Base-by-base conservation (phyloP, 2,888 invertebrate species). In the Xestia sexstrigata region DNA sequence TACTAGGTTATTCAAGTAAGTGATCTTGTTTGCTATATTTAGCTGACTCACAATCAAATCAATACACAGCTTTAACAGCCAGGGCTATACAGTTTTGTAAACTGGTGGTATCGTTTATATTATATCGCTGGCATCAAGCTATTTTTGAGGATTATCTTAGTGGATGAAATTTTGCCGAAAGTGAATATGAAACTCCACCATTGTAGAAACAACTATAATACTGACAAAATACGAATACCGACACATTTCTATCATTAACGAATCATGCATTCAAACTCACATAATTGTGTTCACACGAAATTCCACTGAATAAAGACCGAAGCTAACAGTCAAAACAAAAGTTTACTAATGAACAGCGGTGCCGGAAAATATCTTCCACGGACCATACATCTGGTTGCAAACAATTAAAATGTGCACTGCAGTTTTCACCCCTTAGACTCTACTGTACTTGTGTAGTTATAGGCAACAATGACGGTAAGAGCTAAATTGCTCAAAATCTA, bases 1-100 rank as follows among this genome's bases (percentile, higher is more conserved):
- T 76, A 98, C 98, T 42, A 97, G 99, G 93, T 97, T 97, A 85
- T 97, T 98, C 93, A 98, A 97, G 98, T 99, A 93, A 94, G 93
- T 89, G 26, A 1, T 52, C 60, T 42, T 66, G n/a, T 42, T 42
- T 42, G 17, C 17, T n/a, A 8, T 42, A n/a, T 65, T n/a, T 65
- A 39, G 39, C 13, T 63, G 55, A 55, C n/a, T 55, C 58, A 26
- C 26, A 7, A 15, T 26, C 58, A 26, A 15, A 26, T 58, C 58
- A 58, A 58, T 26, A 58, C 58, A 15, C 58, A 30, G 17, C 26
- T 2, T 60, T 26, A 11, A 11, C 35, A 2, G 63, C 13, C n/a
- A 39, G n/a, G 39, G 39, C 39, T 7, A 30, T 20, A 17, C 8
- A 60, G 30, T 60, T 60, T 60, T 60, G 30, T 3, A 60, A 60